Conservation (phyloP, 1,140 invertebrate genomes). For the Pseudoatta argentina region DNA sequence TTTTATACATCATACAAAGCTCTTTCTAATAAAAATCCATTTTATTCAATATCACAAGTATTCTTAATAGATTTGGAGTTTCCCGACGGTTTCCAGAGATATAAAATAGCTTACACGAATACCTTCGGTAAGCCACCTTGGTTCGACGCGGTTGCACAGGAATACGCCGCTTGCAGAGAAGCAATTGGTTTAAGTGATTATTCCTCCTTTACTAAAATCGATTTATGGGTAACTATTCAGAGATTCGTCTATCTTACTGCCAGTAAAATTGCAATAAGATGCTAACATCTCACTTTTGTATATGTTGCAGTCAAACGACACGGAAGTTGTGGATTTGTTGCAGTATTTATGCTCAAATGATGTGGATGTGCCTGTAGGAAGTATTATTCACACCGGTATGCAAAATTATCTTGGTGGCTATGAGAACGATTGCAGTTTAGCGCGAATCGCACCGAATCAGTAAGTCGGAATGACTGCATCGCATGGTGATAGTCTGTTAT, state of each 20-base stretch:
- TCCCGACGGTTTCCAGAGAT: constrained; percentile 83
- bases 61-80: constrained; percentile 73
- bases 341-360: constrained; percentile 99
- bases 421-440: constrained; percentile 99
- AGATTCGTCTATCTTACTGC: neutral
- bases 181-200: constrained; percentile 97
- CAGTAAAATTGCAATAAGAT: neutral
- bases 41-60: neutral
- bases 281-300: constrained; percentile 46
- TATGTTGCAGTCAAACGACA: constrained; percentile 90
- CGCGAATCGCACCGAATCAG: constrained; percentile 95
- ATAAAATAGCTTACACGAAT: constrained; percentile 91
- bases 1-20: neutral
- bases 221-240: constrained; percentile 92
- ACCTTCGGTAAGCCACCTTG: constrained; percentile 96
- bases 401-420: constrained; percentile 98
- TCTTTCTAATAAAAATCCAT: neutral
- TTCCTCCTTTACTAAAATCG: constrained; percentile 99
- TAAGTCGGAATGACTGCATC: constrained; percentile 86
- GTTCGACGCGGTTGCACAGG: constrained; percentile 95
- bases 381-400: constrained; percentile 99
- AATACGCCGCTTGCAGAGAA: constrained; percentile 98
- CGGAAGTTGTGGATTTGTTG: constrained; percentile 95
- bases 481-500: neutral
- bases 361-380: constrained; percentile 97